Conservation (phyloP, 2,888 invertebrate species). For the Andrena dorsata region DNA sequence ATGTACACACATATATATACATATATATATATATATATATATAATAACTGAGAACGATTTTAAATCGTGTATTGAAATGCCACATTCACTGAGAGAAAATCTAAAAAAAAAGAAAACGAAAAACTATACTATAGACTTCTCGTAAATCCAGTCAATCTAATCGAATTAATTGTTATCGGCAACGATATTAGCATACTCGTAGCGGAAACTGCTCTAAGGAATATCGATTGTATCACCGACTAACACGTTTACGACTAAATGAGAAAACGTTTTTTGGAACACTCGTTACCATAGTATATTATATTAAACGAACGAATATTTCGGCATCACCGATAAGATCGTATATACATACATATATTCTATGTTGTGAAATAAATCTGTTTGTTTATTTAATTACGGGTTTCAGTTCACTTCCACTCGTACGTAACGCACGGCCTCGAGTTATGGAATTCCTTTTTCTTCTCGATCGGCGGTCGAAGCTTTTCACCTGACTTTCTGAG, state of each 20-base stretch:
- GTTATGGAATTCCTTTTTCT: conserved; percentile 16
- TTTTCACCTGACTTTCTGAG: conserved; percentile 17
- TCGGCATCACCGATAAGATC: conserved; percentile 79
- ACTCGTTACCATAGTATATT: conserved; percentile 52
- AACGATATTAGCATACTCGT: conserved; percentile 60
- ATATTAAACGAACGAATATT: conserved; percentile 75
- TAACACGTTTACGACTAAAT: conserved; percentile 47
- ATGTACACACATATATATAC: conserved; percentile 27
- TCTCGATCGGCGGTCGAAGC: conserved; percentile 19
- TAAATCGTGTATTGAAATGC: conserved; percentile 57
- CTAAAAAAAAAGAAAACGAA: conserved; percentile 7
- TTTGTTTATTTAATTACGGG: conserved; percentile 75
- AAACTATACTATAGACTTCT: conserved; percentile 50
- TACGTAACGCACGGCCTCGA: conserved; percentile 49
- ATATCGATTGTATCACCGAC: conserved; percentile 60
- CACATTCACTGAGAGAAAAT: conserved; percentile 47
- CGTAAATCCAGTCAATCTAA: conserved; percentile 54
- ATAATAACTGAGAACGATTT: conserved; percentile 53
- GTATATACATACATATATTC: conserved; percentile 64
- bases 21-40: conserved; percentile 28
- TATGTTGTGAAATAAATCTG: conserved; percentile 76
- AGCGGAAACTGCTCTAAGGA: conserved; percentile 57
- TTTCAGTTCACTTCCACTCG: conserved; percentile 70
- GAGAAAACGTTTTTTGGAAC: conserved; percentile 31
- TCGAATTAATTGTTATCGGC: conserved; percentile 63